A percentile compares a stretch with the other conserved stretches of the same genome.
phyloP scores from a whole-genome alignment of 92 coral and sea anemone genomes.

The Porites lobata region DNA sequence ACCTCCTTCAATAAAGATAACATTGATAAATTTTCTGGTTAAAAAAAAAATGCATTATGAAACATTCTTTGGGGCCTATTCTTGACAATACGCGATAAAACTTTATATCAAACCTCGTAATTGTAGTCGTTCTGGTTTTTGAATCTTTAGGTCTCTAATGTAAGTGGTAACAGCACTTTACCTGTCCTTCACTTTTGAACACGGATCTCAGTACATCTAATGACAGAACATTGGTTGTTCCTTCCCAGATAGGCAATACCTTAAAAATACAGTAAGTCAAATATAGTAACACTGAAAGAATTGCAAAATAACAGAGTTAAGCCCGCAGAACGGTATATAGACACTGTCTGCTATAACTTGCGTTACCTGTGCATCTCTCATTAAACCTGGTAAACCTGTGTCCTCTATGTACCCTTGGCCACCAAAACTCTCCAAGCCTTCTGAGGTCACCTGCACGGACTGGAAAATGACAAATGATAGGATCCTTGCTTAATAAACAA shows the following conservation, averaged over 20 bases:
- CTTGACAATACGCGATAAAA: too few relatives aligned
- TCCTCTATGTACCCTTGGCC: constrained; percentile 98
- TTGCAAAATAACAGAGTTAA: neutral
- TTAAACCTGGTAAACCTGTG: constrained; percentile 91
- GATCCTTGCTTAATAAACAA: neutral
- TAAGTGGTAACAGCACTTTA: neutral
- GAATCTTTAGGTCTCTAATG: neutral
- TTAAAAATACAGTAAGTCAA: neutral
- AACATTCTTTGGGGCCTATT: too few relatives aligned
- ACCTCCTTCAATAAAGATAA: too few relatives aligned
- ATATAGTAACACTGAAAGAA: neutral
- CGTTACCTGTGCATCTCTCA: constrained; percentile 95
- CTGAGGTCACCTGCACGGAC: constrained; percentile 89
- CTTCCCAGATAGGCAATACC: constrained; percentile 75
- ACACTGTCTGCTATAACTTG: neutral
- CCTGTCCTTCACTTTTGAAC: constrained; percentile 70
- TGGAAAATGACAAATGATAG: constrained; percentile 1
- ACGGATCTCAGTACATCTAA: constrained; percentile 87
- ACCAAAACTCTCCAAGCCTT: constrained; percentile 96
- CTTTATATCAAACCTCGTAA: too few relatives aligned
- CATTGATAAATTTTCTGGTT: too few relatives aligned
- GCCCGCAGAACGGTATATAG: neutral
- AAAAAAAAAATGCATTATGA: too few relatives aligned
- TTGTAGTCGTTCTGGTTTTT: too few relatives aligned
- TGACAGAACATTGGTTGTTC: constrained; percentile 93